These are phyloP conservation scores for Oncorhynchus clarkii DNA, from an alignment of 2,113 vertebrate species.

Conservation along the genomic window DNA sequence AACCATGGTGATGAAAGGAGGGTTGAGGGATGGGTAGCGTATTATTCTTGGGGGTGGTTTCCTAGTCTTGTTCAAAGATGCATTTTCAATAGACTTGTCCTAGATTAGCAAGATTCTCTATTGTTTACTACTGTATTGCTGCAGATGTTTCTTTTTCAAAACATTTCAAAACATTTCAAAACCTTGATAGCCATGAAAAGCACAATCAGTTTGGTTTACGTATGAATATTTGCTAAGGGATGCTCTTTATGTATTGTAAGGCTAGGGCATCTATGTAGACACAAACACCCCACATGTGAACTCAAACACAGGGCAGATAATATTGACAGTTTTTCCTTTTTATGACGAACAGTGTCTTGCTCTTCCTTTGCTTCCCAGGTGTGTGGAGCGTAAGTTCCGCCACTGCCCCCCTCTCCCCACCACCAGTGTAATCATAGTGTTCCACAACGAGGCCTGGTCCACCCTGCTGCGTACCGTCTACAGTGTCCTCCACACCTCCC, in stretches of 20 bases:
- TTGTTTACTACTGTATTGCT: not conserved
- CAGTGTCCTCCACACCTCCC: conserved; percentile 87
- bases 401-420: conserved; percentile 86
- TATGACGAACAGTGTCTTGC: too few relatives aligned
- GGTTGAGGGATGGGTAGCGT: too few relatives aligned
- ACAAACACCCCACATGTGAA: not conserved
- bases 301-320: conserved; percentile 12
- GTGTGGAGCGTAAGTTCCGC: conserved; percentile 85
- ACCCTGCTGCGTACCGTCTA: conserved; percentile 88
- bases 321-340: too few relatives aligned
- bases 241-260: not conserved
- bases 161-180: not conserved
- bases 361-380: conserved; percentile 64
- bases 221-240: conserved; percentile 1
- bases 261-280: not conserved
- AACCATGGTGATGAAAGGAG: too few relatives aligned
- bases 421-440: conserved; percentile 90
- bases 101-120: too few relatives aligned
- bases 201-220: not conserved
- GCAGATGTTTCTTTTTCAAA: not conserved
- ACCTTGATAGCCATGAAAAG: too few relatives aligned
- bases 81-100: too few relatives aligned
- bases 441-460: conserved; percentile 92
- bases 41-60: too few relatives aligned
- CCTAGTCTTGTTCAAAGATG: too few relatives aligned